Conservation (phyloP, 2,797 vertebrate genomes). For the Adelosebastes latens region DNA sequence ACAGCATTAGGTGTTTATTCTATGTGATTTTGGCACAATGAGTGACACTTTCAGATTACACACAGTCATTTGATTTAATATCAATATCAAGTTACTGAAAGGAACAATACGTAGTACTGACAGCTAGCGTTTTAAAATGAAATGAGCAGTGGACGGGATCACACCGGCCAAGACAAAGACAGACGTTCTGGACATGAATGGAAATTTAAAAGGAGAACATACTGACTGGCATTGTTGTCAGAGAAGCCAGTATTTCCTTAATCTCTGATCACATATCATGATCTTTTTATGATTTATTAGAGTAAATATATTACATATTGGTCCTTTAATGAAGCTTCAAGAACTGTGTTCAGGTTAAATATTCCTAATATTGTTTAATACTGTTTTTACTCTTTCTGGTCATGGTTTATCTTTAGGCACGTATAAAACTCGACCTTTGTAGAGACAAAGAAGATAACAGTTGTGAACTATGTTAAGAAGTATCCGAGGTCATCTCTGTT, state of each 20-base stretch:
- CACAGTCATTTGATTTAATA: no score
- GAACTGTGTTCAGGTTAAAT: neutral
- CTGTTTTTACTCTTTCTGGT: neutral
- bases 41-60: neutral
- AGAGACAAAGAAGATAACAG: conserved; percentile 2
- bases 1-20: neutral
- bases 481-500: neutral
- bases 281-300: no score
- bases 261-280: no score
- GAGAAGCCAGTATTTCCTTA: no score
- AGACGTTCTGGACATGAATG: no score
- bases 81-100: neutral
- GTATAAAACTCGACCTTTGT: conserved; percentile 2
- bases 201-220: no score
- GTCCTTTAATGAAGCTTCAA: neutral
- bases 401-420: neutral
- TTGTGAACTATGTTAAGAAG: neutral
- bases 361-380: neutral
- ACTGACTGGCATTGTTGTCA: no score
- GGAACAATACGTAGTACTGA: neutral
- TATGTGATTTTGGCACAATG: neutral
- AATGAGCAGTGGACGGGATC: no score
- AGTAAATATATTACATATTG: neutral
- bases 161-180: no score
- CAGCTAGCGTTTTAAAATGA: no score